Conservation (phyloP, 2,797 vertebrate species). For the Manis pentadactyla region DNA sequence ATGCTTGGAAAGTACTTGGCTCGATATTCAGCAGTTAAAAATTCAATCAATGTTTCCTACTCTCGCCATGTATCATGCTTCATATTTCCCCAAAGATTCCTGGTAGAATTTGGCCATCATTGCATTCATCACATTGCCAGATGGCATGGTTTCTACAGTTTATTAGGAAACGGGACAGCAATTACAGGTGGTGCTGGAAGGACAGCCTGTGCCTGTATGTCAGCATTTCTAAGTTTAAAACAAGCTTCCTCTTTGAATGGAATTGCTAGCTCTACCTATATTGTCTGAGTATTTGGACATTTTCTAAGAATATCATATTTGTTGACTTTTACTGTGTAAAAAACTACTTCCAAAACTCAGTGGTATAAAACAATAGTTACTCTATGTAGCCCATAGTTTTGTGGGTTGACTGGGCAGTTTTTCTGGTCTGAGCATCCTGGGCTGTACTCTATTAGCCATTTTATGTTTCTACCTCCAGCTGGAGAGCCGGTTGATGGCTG, state of each 20-base stretch:
- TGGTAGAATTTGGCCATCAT: not conserved
- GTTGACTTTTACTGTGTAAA: not conserved
- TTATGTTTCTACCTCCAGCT: not conserved
- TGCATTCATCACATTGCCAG: constrained; percentile 56
- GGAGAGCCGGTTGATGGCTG: not conserved
- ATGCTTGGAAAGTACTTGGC: not conserved
- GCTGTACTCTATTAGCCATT: not conserved
- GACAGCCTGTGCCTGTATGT: not conserved
- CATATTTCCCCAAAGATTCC: not conserved
- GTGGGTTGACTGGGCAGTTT: not conserved
- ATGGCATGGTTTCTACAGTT: not conserved
- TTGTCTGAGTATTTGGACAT: constrained; percentile 36
- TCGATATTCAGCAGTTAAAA: not conserved
- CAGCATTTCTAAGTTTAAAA: constrained; percentile 72
- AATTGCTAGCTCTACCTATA: constrained; percentile 50
- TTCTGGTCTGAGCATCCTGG: not conserved
- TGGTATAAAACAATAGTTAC: not conserved
- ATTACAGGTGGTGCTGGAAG: constrained; percentile 58
- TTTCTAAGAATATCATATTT: constrained; percentile 65
- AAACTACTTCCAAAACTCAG: not conserved
- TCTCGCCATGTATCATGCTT: not conserved
- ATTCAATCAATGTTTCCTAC: not conserved
- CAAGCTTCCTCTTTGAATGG: constrained; percentile 7
- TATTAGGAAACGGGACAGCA: constrained; percentile 48
- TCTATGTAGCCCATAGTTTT: not conserved